These are phyloP conservation scores for Ferrisia virgata DNA, from an alignment of 2,888 invertebrate species.

Conservation along the genomic window DNA sequence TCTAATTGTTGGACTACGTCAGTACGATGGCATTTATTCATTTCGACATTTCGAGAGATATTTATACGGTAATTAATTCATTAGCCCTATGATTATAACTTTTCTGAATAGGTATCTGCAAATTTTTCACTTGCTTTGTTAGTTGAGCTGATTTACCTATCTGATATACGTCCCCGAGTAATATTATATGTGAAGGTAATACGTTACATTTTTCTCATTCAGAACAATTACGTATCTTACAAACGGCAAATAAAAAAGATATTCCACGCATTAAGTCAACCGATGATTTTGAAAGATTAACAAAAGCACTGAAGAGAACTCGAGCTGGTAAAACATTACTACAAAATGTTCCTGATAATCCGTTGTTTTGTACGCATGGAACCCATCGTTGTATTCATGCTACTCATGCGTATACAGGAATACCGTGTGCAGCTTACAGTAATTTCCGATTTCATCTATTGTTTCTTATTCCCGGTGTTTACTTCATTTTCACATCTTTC, in stretches of 20 bases:
- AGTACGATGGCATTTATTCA: slow-evolving; percentile 55
- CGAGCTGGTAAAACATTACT: slow-evolving; percentile 51
- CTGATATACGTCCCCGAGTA: not conserved
- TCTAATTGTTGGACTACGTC: slow-evolving; percentile 61
- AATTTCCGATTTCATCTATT: slow-evolving; percentile 58
- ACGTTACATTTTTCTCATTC: slow-evolving; percentile 25
- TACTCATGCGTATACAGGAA: slow-evolving; percentile 84
- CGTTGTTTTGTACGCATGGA: slow-evolving; percentile 77
- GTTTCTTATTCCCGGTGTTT: not conserved
- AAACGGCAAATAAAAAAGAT: slow-evolving; percentile 55
- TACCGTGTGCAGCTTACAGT: slow-evolving; percentile 85
- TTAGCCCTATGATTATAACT: no score
- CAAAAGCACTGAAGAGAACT: slow-evolving; percentile 51
- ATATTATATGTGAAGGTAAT: not conserved
- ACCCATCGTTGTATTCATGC: slow-evolving; percentile 89
- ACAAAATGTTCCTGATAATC: slow-evolving; percentile 60
- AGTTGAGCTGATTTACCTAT: no score
- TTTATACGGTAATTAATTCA: slow-evolving; percentile 63
- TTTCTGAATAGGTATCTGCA: no score
- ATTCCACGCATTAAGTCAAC: slow-evolving; percentile 53
- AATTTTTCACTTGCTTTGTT: no score
- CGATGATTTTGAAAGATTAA: slow-evolving; percentile 53
- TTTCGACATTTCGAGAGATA: slow-evolving; percentile 74
- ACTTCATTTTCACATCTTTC: not conserved
- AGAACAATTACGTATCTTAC: slow-evolving; percentile 73